Percentiles rank a stretch among this genome's conserved stretches.
These are phyloP conservation scores for Antrozous pallidus DNA, from an alignment of 2,797 vertebrate species.

Conservation along the genomic window DNA sequence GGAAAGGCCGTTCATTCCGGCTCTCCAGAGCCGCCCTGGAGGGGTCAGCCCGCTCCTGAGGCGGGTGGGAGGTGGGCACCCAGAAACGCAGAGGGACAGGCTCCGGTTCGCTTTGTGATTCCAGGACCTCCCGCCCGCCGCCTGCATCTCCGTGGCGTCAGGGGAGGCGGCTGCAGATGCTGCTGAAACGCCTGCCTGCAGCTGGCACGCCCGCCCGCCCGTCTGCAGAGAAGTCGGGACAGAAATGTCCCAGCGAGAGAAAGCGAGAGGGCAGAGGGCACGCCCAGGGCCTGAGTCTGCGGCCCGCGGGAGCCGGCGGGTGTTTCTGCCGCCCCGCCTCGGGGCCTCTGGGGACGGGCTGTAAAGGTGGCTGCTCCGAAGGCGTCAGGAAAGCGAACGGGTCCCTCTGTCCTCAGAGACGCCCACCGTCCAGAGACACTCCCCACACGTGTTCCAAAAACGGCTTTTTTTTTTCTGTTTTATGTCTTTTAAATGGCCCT, in stretches of 20 bases:
- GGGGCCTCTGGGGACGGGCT: not conserved
- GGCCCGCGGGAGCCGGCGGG: too few relatives aligned
- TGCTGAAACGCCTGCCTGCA: not conserved
- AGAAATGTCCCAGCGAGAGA: constrained; percentile 18
- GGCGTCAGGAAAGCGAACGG: not conserved
- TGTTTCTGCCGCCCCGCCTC: too few relatives aligned
- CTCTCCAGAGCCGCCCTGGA: not conserved
- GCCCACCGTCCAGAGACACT: not conserved
- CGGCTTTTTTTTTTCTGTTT: not conserved
- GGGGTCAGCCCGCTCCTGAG: rapidly evolving
- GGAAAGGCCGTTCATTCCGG: not conserved
- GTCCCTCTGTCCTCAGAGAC: not conserved
- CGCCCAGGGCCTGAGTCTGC: too few relatives aligned
- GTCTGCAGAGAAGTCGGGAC: not conserved
- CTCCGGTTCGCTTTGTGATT: not conserved
- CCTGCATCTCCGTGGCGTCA: not conserved
- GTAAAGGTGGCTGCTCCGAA: not conserved
- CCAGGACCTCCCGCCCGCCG: not conserved
- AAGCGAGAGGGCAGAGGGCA: too few relatives aligned
- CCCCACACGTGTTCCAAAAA: not conserved
- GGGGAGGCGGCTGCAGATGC: not conserved
- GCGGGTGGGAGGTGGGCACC: too few relatives aligned
- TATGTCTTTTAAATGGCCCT: not conserved
- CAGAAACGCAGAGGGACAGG: not conserved
- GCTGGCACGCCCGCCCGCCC: not conserved